Evolutionary conservation across 2,797 vertebrate genomes (phyloP), one percentile per base, ranked within the genome.

Genomic region (Mormyrops attenuatus): DNA sequence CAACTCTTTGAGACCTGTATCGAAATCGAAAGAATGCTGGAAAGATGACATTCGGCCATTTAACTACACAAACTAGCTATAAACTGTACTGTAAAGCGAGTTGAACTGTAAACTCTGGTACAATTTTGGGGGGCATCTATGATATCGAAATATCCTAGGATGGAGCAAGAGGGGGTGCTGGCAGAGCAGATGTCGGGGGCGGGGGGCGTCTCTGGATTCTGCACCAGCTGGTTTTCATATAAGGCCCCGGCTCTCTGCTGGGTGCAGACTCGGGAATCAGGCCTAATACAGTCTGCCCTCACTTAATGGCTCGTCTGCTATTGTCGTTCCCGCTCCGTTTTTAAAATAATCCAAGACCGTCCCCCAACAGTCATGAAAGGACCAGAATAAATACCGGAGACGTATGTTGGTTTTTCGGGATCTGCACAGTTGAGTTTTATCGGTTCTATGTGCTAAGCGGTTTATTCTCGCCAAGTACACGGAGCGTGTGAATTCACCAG

Each of bases 181-280:
- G 82, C 82, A 41, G 26, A 73, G 60, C 57, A 86, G 84, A 73
- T 53, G 30, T 30, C 57, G 34, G 15, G 60, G 88, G 77, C 1
- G 66, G 66, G 66, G 55, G n/a, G 44, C 30, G 47, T 41, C 17
- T 69, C 88, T 86, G 60, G 60, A 82, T 82, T 94, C 92, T 93
- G 92, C 91, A 89, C 95, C 95, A 96, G 96, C 95, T 97, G 95
- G 95, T 96, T 95, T 95, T 94, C 94, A 94, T 95, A 96, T 96
- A 95, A 93, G 94, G 91, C 90, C 49, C 92, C 93, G 91, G 89
- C 90, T 96, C 94, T 95, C 95, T 93, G 94, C 91, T 95, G 95
- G 92, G 93, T 95, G 93, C 94, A 95, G 94, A 94, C 93, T 93
- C 94, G 96, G 95, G 94, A 96, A 94, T 92, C 93, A 93, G 93